A percentile compares a stretch with the other conserved stretches of the same genome.
phyloP scores from a whole-genome alignment of 1,140 invertebrate species.

The Lepidotrigona ventralis region DNA sequence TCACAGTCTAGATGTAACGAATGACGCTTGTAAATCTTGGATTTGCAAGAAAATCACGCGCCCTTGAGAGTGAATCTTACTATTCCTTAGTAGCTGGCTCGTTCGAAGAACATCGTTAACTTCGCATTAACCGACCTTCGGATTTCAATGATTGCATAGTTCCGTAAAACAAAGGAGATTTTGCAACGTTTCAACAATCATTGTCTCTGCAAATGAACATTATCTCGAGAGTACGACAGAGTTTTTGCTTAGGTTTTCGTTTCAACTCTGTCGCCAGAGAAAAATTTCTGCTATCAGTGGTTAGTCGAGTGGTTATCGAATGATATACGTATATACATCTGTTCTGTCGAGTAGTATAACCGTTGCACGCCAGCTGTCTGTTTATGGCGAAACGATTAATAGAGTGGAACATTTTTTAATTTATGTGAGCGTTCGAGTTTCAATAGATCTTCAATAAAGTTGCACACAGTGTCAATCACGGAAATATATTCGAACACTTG shows the following conservation, averaged over 20 bases:
- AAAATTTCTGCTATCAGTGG: background rate
- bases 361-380: background rate
- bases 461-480: background rate
- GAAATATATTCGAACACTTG: too few relatives aligned
- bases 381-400: background rate
- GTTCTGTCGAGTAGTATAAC: background rate
- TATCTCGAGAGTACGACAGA: background rate
- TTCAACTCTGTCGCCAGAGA: background rate
- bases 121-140: conserved; percentile 16
- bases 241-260: too few relatives aligned
- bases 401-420: background rate
- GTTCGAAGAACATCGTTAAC: conserved; percentile 10
- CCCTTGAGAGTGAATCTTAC: conserved; percentile 5
- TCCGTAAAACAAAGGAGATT: background rate
- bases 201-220: background rate
- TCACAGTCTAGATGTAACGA: background rate
- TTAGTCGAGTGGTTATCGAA: background rate
- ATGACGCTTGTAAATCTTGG: background rate
- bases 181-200: background rate
- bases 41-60: background rate
- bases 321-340: background rate
- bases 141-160: background rate
- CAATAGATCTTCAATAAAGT: background rate
- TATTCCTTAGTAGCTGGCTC: background rate
- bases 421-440: background rate